Conservation (phyloP, 2,113 vertebrate genomes). For the Baryphthengus martii region DNA sequence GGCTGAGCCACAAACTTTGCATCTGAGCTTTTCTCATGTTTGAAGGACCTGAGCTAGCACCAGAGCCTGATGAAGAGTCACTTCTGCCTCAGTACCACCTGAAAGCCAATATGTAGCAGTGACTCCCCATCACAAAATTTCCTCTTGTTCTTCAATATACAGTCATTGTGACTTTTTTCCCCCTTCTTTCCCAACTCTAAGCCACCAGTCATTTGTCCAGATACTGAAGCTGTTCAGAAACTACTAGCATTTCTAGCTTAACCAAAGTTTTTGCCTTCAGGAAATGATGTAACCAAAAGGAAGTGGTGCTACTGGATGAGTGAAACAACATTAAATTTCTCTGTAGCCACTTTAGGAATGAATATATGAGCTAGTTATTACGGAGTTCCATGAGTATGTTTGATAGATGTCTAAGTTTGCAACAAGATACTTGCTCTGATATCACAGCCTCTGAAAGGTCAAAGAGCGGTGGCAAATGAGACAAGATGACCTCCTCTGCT, state of each 20-base stretch:
- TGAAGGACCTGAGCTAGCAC: not conserved
- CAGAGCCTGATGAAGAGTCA: not conserved
- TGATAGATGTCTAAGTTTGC: not conserved
- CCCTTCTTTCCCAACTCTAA: not conserved
- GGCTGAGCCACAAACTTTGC: slow-evolving; percentile 17
- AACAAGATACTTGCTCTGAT: not conserved
- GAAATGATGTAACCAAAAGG: not conserved
- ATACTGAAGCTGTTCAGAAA: not conserved
- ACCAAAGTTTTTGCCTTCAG: slow-evolving; percentile 8
- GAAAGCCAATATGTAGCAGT: not conserved
- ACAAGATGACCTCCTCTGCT: not conserved
- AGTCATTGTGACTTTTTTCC: not conserved
- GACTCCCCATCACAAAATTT: not conserved
- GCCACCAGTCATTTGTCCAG: not conserved
- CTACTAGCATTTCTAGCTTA: slow-evolving; percentile 10
- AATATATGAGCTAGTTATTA: not conserved
- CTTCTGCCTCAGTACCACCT: not conserved
- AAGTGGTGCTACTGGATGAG: not conserved
- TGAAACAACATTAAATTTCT: not conserved
- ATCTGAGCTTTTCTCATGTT: not conserved
- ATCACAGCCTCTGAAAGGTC: not conserved
- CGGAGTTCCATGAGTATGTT: not conserved
- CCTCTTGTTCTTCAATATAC: not conserved
- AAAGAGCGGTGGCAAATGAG: not conserved
- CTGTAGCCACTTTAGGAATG: not conserved